These are phyloP conservation scores for Lasiurus borealis DNA, from an alignment of 2,113 vertebrate species.

Conservation along the genomic window DNA sequence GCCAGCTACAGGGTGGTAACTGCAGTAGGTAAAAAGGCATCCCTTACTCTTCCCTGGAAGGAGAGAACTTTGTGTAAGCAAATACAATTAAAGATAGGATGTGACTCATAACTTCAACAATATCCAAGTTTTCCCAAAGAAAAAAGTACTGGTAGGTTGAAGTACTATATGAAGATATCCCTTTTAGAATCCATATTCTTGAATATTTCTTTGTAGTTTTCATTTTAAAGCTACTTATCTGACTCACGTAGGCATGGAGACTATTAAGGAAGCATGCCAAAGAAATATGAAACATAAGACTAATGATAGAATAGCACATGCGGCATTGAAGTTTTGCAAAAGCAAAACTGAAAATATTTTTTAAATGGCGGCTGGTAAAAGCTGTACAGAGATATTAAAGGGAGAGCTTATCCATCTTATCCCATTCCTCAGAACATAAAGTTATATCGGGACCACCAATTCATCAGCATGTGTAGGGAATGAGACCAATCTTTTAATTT, in stretches of 20 bases:
- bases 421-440: conserved; percentile 48
- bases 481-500: too few relatives aligned
- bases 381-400: conserved; percentile 71
- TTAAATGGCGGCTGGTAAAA: conserved; percentile 71
- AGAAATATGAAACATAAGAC: conserved; percentile 78
- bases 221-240: conserved; percentile 77
- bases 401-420: conserved; percentile 65
- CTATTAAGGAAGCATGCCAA: conserved; percentile 81
- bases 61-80: not conserved
- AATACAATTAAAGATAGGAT: not conserved
- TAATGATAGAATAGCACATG: conserved; percentile 83
- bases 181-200: conserved; percentile 75
- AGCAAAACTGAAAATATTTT: conserved; percentile 74
- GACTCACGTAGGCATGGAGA: conserved; percentile 73
- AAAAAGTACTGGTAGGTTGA: conserved; percentile 32
- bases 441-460: not conserved
- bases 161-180: conserved; percentile 57
- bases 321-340: conserved; percentile 76
- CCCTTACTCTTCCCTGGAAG: not conserved
- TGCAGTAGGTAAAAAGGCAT: not conserved
- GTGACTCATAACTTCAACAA: conserved; percentile 53
- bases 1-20: not conserved
- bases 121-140: conserved; percentile 64
- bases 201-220: conserved; percentile 81
- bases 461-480: conserved; percentile 23